phyloP scores from a whole-genome alignment of 2,113 vertebrate species.

The Scomber scombrus region DNA sequence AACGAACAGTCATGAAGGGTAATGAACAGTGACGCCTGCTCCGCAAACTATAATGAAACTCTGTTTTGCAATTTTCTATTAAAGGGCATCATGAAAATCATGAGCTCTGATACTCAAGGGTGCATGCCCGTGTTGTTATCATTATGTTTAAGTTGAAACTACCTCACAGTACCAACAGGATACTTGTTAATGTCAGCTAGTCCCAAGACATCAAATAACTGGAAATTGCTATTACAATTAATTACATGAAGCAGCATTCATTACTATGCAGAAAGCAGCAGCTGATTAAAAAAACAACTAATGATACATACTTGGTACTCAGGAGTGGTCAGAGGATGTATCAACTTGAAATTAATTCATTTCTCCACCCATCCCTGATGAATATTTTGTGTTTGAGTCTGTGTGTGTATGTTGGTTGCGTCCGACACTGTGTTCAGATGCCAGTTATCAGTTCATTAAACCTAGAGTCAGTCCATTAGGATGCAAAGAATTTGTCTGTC shows the following conservation, averaged over 20 bases:
- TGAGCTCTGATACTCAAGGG: constrained; percentile 1
- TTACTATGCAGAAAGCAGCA: constrained; percentile 49
- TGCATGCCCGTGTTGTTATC: constrained; percentile 13
- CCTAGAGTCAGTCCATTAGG: constrained; percentile 63
- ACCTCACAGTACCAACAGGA: constrained; percentile 48
- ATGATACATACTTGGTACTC: constrained; percentile 33
- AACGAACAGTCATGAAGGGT: constrained; percentile 50
- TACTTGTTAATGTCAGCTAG: constrained; percentile 57
- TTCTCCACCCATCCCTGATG: constrained; percentile 65
- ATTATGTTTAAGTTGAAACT: constrained; percentile 41
- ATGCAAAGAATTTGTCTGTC: constrained; percentile 60
- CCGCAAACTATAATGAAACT: constrained; percentile 51
- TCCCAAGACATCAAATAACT: constrained; percentile 27
- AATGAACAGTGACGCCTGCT: constrained; percentile 58
- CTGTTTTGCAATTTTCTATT: constrained; percentile 58
- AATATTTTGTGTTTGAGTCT: constrained; percentile 60
- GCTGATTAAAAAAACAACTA: constrained; percentile 47
- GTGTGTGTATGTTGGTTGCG: constrained; percentile 37
- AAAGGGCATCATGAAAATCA: constrained; percentile 17
- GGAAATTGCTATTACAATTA: constrained; percentile 39
- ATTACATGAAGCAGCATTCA: constrained; percentile 61
- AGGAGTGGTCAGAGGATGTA: constrained; percentile 52
- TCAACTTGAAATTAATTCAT: constrained; percentile 77
- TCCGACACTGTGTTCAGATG: constrained; percentile 67
- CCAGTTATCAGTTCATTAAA: constrained; percentile 76